Evolutionary conservation across 2,113 vertebrate genomes (phyloP).

Genomic region (Mesitornis unicolor): DNA sequence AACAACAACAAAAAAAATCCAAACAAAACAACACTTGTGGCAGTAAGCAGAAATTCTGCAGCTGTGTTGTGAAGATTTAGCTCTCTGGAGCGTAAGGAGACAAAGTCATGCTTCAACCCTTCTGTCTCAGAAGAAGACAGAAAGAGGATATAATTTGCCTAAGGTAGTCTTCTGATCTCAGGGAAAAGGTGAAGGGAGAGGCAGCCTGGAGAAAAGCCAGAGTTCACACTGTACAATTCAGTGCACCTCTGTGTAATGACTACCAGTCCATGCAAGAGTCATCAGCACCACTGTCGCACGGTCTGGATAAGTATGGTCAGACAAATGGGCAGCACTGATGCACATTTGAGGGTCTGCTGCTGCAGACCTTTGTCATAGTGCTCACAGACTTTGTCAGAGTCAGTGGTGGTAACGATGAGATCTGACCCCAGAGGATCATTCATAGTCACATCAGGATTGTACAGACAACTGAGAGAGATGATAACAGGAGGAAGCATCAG

Average conservation of each 20-base stretch:
- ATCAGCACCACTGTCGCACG: neutral
- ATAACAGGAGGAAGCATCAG: neutral
- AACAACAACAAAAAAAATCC: too few species aligned
- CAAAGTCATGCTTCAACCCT: neutral
- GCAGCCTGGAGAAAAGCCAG: neutral
- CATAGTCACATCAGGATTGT: neutral
- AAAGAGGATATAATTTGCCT: neutral
- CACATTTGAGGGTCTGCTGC: neutral
- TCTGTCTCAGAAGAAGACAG: neutral
- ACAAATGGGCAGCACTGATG: neutral
- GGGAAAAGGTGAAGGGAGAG: neutral
- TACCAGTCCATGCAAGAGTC: neutral
- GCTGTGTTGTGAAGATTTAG: neutral
- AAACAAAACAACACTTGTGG: neutral
- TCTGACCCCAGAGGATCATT: neutral
- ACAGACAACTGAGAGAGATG: neutral
- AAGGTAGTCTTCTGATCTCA: neutral
- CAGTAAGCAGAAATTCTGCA: neutral
- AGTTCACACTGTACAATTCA: fast-evolving
- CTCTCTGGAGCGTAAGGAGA: neutral
- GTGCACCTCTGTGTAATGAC: neutral
- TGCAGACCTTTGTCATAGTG: neutral
- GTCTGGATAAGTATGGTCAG: neutral
- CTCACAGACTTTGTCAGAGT: neutral
- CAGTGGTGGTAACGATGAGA: neutral